phyloP scores from a whole-genome alignment of 2,888 invertebrate genomes.

The Desoria tigrina region DNA sequence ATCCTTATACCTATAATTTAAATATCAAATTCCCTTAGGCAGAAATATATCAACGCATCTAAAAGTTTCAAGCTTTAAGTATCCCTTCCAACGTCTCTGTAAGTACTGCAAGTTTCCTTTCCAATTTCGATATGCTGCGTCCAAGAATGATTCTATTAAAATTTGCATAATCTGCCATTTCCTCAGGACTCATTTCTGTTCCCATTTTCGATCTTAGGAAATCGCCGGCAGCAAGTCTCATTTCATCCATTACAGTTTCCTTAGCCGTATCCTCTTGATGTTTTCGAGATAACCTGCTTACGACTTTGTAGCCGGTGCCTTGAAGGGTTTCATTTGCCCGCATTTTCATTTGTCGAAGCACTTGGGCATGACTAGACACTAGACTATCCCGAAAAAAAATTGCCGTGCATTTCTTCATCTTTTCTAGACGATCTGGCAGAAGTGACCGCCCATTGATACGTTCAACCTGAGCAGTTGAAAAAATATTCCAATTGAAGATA shows the following conservation, averaged over 20 bases:
- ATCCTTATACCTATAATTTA: too few relatives aligned
- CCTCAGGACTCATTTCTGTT: slow-evolving; percentile 33
- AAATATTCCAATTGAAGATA: too few relatives aligned
- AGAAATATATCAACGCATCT: too few relatives aligned
- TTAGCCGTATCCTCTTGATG: slow-evolving; percentile 12
- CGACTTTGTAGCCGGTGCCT: slow-evolving; percentile 31
- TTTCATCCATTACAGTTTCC: slow-evolving; percentile 23
- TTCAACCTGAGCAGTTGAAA: too few relatives aligned
- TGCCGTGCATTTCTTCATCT: slow-evolving; percentile 29
- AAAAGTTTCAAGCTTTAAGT: too few relatives aligned
- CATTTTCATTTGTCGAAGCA: slow-evolving; percentile 32
- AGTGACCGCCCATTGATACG: background rate
- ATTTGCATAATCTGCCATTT: slow-evolving; percentile 30
- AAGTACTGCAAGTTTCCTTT: slow-evolving; percentile 19
- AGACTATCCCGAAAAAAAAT: slow-evolving; percentile 22
- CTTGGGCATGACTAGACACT: background rate
- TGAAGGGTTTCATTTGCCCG: slow-evolving; percentile 24
- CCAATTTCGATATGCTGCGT: slow-evolving; percentile 26
- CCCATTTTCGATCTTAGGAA: slow-evolving; percentile 31
- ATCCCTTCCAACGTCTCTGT: too few relatives aligned
- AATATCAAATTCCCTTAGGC: too few relatives aligned
- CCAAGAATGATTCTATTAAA: slow-evolving; percentile 24
- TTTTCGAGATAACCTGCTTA: slow-evolving; percentile 15
- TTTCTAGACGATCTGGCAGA: slow-evolving; percentile 26
- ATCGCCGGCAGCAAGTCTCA: slow-evolving; percentile 24